phyloP scores from a whole-genome alignment of 2,113 vertebrate genomes.

The Oncorhynchus clarkii region DNA sequence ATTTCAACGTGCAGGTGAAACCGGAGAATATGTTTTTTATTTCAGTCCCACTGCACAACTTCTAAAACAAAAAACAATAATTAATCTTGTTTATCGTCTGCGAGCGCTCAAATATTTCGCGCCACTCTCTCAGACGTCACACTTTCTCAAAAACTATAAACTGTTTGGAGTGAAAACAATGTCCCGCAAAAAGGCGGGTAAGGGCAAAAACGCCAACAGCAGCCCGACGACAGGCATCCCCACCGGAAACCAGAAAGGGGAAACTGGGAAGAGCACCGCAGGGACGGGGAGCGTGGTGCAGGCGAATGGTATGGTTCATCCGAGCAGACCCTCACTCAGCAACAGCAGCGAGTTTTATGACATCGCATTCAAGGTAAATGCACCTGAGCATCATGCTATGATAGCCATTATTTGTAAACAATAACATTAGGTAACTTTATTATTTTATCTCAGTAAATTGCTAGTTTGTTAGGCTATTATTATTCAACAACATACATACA shows the following conservation, averaged over 20 bases:
- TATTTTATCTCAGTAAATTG: not conserved
- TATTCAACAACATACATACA: not conserved
- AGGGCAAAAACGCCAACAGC: slow-evolving; percentile 66
- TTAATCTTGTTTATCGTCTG: not conserved
- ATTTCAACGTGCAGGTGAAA: slow-evolving; percentile 33
- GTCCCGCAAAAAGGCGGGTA: slow-evolving; percentile 84
- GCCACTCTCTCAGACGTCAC: not conserved
- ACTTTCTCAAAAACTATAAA: not conserved
- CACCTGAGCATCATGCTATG: not conserved
- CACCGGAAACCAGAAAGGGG: slow-evolving; percentile 54
- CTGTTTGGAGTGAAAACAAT: slow-evolving; percentile 49
- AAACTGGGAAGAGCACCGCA: slow-evolving; percentile 28
- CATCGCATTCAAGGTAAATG: slow-evolving; percentile 86
- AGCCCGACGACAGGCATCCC: slow-evolving; percentile 59
- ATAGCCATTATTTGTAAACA: not conserved
- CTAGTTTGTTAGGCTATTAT: not conserved
- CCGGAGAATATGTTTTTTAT: slow-evolving; percentile 5
- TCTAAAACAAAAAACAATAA: not conserved
- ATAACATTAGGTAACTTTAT: not conserved
- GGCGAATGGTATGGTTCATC: slow-evolving; percentile 71
- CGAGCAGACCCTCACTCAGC: slow-evolving; percentile 79
- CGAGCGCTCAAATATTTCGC: not conserved
- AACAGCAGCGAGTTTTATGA: slow-evolving; percentile 88
- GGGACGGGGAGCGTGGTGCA: slow-evolving; percentile 60
- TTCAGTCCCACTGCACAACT: not conserved